phyloP scores from a whole-genome alignment of 2,888 invertebrate genomes.

The Spilosoma lubricipeda region DNA sequence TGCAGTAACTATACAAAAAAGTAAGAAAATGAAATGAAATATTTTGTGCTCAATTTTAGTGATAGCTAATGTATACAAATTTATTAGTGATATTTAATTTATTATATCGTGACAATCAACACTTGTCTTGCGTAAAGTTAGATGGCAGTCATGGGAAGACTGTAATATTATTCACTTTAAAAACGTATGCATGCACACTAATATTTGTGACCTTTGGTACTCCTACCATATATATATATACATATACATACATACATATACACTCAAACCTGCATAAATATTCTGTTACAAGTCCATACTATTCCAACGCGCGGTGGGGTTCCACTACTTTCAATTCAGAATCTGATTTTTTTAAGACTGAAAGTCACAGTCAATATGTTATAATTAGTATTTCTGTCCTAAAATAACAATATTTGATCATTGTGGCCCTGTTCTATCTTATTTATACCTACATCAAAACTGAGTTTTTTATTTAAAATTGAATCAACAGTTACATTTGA shows the following conservation, averaged over 20 bases:
- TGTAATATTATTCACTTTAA: background rate
- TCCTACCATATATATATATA: no score
- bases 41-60: background rate
- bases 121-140: background rate
- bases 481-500: constrained; percentile 25
- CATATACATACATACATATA: background rate
- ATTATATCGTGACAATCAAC: background rate
- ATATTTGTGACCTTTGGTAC: background rate
- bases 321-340: background rate
- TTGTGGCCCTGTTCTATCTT: constrained; percentile 15
- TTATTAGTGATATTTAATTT: background rate
- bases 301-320: constrained; percentile 2
- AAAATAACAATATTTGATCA: constrained; percentile 2
- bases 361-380: background rate
- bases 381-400: background rate
- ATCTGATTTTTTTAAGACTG: background rate
- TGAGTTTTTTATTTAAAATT: constrained; percentile 18
- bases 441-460: constrained; percentile 16
- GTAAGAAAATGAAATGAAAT: background rate
- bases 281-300: background rate
- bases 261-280: background rate
- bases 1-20: background rate
- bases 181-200: background rate
- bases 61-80: background rate
- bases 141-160: background rate